Evolutionary conservation across 2,797 vertebrate genomes (phyloP).

Genomic region (Rhinogobio ventralis): DNA sequence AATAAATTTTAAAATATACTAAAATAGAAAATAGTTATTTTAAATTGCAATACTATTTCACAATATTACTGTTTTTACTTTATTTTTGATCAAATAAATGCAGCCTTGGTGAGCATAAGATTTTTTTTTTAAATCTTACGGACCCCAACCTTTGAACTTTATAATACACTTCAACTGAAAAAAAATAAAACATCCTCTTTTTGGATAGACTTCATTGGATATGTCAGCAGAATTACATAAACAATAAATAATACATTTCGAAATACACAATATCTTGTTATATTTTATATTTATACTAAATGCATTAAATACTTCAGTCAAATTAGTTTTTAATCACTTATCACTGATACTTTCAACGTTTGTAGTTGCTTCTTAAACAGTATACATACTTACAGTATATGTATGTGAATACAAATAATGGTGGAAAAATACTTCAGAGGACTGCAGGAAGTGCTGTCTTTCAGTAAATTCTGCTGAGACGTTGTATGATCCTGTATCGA

Average conservation of each 20-base stretch:
- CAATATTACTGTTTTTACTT: slow-evolving; percentile 2
- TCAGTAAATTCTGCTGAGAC: slow-evolving; percentile 26
- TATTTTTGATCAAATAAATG: slow-evolving; percentile 16
- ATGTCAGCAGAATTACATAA: slow-evolving; percentile 5
- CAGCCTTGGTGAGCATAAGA: background rate
- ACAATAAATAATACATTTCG: background rate
- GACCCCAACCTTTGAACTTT: background rate
- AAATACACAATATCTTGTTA: background rate
- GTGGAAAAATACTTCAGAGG: slow-evolving; percentile 9
- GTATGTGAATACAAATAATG: background rate
- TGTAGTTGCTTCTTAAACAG: background rate
- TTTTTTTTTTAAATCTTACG: background rate
- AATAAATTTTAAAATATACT: background rate
- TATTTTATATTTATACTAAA: background rate
- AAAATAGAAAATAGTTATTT: background rate
- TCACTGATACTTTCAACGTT: background rate
- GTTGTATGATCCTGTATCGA: slow-evolving; percentile 21
- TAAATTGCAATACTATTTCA: background rate
- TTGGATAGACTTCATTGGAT: background rate
- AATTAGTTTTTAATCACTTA: slow-evolving; percentile 7
- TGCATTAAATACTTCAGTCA: background rate
- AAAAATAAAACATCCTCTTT: background rate
- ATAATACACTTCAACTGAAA: background rate
- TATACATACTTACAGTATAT: background rate
- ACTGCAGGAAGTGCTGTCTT: slow-evolving; percentile 1